Evolutionary conservation across 2,797 vertebrate species (phyloP).

Genomic region (Morelia viridis): DNA sequence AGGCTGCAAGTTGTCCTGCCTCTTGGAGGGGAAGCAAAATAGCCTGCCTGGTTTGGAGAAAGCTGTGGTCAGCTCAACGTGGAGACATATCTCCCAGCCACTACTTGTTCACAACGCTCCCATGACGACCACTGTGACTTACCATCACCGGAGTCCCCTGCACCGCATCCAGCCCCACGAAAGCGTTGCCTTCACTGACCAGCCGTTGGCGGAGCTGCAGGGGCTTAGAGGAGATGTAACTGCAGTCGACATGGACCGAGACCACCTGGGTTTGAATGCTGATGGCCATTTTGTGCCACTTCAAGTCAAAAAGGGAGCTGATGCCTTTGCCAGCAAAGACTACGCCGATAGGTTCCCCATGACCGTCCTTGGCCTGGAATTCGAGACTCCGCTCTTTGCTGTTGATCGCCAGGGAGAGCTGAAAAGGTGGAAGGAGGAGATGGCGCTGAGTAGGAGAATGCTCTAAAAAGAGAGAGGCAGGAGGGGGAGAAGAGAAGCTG

Average conservation of each 20-base stretch:
- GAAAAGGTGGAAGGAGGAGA: constrained; percentile 32
- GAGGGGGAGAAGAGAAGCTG: not conserved
- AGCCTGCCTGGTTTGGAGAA: not conserved
- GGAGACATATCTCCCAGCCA: not conserved
- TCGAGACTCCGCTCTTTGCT: constrained; percentile 83
- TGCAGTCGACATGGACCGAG: constrained; percentile 87
- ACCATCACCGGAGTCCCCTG: constrained; percentile 83
- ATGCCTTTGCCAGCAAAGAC: constrained; percentile 81
- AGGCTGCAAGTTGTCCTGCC: not conserved
- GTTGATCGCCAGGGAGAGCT: constrained; percentile 89
- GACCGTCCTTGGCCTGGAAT: constrained; percentile 73
- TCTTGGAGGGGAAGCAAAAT: not conserved
- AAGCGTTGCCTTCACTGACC: constrained; percentile 75
- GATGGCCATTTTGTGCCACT: constrained; percentile 90
- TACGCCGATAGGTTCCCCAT: constrained; percentile 67
- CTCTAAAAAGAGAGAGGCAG: not conserved
- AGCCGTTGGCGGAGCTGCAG: constrained; percentile 72
- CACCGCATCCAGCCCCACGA: constrained; percentile 81
- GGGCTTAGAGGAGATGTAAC: constrained; percentile 84
- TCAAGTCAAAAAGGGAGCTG: constrained; percentile 83
- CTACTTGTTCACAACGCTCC: not conserved
- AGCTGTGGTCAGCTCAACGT: not conserved
- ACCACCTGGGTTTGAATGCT: constrained; percentile 76
- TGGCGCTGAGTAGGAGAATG: fast-evolving
- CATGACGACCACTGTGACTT: constrained; percentile 39